A percentile compares a stretch with the other conserved stretches of the same genome.
Conservation (phyloP, 2,797 vertebrate species). For the Rhynchonycteris naso region DNA sequence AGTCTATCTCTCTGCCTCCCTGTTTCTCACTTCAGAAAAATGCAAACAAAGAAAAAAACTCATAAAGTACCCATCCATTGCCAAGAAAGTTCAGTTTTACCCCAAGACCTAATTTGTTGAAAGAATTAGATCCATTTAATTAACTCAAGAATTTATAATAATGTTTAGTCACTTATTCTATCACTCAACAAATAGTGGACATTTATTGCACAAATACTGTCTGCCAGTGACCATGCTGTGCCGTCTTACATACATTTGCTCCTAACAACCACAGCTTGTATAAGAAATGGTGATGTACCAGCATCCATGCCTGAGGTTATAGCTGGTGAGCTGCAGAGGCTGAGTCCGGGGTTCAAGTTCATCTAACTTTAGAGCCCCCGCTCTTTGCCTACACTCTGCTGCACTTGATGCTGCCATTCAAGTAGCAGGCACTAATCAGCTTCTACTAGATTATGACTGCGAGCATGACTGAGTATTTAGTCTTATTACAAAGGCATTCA, state of each 20-base stretch:
- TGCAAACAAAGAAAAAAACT: not conserved
- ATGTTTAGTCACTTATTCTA: not conserved
- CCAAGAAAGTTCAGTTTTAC: constrained; percentile 12
- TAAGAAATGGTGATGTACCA: not conserved
- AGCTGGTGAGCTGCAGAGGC: not conserved
- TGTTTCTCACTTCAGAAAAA: too few relatives aligned
- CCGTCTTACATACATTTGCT: not conserved
- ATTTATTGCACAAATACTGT: not conserved
- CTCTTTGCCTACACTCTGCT: not conserved
- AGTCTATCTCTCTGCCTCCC: too few relatives aligned
- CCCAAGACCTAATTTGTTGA: not conserved
- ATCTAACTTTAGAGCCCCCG: not conserved
- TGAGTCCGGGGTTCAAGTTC: not conserved
- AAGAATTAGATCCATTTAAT: not conserved
- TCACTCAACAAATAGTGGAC: not conserved
- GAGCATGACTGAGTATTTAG: not conserved
- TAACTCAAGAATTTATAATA: constrained; percentile 3
- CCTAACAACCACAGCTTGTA: not conserved
- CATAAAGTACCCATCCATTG: not conserved
- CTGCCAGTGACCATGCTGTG: not conserved
- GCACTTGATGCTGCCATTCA: not conserved
- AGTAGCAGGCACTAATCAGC: not conserved
- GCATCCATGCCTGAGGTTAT: not conserved
- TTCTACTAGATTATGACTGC: not conserved
- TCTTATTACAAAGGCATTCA: not conserved